Conservation (phyloP, 2,888 invertebrate genomes). For the Scrobipalpa atriplicella region DNA sequence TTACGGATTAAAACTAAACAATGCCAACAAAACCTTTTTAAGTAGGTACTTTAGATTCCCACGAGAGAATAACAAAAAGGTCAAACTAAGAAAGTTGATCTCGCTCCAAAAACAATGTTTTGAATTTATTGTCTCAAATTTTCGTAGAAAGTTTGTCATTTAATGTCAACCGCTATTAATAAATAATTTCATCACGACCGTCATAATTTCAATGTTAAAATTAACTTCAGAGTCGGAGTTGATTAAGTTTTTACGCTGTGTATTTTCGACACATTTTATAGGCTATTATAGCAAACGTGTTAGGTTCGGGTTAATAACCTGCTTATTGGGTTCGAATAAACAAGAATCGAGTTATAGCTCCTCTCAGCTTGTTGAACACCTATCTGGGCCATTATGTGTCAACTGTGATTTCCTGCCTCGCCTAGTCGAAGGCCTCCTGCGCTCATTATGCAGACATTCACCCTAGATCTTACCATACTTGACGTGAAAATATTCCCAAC, state of each 20-base stretch:
- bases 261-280: neutral
- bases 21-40: neutral
- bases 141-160: slow-evolving; percentile 13
- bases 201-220: neutral
- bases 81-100: slow-evolving; percentile 14
- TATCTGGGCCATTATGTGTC: slow-evolving; percentile 51
- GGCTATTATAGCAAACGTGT: slow-evolving; percentile 12
- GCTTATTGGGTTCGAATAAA: slow-evolving; percentile 22
- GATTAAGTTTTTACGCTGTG: neutral
- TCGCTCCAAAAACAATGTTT: slow-evolving; percentile 14
- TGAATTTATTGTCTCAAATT: slow-evolving; percentile 14
- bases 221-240: neutral
- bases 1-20: slow-evolving; percentile 41
- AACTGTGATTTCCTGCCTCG: slow-evolving; percentile 51
- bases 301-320: slow-evolving; percentile 24
- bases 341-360: slow-evolving; percentile 26
- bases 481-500: slow-evolving; percentile 28
- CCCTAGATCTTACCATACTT: slow-evolving; percentile 39
- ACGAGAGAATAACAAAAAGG: slow-evolving; percentile 6
- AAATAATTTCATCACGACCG: slow-evolving; percentile 11
- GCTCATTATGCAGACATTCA: slow-evolving; percentile 42
- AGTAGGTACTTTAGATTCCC: slow-evolving; percentile 11
- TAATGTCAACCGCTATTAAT: slow-evolving; percentile 5
- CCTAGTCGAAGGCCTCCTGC: slow-evolving; percentile 33
- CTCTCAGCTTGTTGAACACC: slow-evolving; percentile 36